These are phyloP conservation scores for Nezara viridula DNA, from an alignment of 2,888 invertebrate species.

Conservation along the genomic window DNA sequence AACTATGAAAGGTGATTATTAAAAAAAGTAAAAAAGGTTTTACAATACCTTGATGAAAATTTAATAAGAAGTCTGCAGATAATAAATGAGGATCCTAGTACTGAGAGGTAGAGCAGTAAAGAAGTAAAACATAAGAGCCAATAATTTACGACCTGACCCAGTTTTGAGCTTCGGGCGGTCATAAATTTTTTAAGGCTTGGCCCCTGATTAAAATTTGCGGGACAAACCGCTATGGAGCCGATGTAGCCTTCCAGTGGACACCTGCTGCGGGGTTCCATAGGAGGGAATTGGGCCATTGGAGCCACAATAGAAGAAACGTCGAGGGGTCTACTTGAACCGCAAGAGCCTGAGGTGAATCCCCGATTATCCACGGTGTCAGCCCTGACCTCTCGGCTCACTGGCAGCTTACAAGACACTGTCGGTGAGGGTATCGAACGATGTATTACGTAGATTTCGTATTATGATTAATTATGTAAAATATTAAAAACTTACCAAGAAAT, in stretches of 20 bases:
- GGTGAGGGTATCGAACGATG: too few species aligned
- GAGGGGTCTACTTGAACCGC: not conserved
- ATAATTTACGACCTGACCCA: slow-evolving; percentile 1
- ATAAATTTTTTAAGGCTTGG: not conserved
- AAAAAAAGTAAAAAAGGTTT: not conserved
- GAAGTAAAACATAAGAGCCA: not conserved
- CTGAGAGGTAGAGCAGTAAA: not conserved
- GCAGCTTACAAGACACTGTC: not conserved
- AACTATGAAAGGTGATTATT: not conserved
- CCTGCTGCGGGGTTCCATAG: not conserved
- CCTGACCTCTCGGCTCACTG: not conserved
- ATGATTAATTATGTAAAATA: too few species aligned
- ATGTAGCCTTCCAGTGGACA: not conserved
- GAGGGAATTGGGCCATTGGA: not conserved
- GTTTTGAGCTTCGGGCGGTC: not conserved
- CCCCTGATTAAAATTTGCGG: not conserved
- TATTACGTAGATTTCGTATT: too few species aligned
- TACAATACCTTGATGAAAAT: not conserved
- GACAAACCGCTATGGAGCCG: not conserved
- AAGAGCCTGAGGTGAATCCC: not conserved
- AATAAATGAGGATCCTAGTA: not conserved
- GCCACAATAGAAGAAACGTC: not conserved
- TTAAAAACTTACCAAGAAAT: too few species aligned
- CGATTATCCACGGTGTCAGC: slow-evolving; percentile 3
- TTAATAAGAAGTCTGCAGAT: not conserved